Percentiles rank a stretch among this genome's conserved stretches.
Conservation (phyloP, 2,888 invertebrate species). For the Catotricha subobsoleta region DNA sequence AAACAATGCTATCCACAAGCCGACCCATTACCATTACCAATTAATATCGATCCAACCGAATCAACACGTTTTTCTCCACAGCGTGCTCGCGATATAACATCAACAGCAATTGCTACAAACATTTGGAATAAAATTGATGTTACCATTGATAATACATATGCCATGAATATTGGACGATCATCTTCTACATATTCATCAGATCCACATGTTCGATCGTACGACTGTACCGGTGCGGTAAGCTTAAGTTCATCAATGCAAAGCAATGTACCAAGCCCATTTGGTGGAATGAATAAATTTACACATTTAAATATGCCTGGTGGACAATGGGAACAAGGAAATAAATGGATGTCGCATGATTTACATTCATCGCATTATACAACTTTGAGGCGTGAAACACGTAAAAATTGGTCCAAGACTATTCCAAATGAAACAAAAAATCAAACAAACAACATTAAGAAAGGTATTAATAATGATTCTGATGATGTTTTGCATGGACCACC, state of each 20-base stretch:
- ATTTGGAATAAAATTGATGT: slow-evolving; percentile 16
- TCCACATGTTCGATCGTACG: slow-evolving; percentile 46
- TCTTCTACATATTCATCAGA: slow-evolving; percentile 25
- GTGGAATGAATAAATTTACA: slow-evolving; percentile 35
- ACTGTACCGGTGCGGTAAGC: slow-evolving; percentile 45
- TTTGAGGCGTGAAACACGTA: slow-evolving; percentile 28
- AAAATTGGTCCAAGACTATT: slow-evolving; percentile 15
- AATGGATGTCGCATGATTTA: slow-evolving; percentile 49
- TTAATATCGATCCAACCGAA: slow-evolving; percentile 45
- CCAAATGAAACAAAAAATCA: slow-evolving; percentile 16
- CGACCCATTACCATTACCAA: slow-evolving; percentile 37
- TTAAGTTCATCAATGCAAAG: slow-evolving; percentile 55
- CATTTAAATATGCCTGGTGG: slow-evolving; percentile 62
- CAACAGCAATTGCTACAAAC: slow-evolving; percentile 37
- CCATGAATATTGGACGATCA: too few species aligned
- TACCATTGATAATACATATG: slow-evolving; percentile 20
- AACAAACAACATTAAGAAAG: neutral
- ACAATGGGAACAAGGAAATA: slow-evolving; percentile 47
- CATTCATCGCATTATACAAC: slow-evolving; percentile 45
- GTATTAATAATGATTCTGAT: too few species aligned
- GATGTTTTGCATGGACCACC: too few species aligned
- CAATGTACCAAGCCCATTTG: slow-evolving; percentile 52
- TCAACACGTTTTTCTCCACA: slow-evolving; percentile 45
- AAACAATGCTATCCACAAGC: slow-evolving; percentile 35
- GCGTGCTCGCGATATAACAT: slow-evolving; percentile 43